Percentiles rank a stretch among this genome's conserved stretches.
These are phyloP conservation scores for Eucidaris tribuloides DNA, from an alignment of 35 echinoderm and acorn worm species.

Conservation along the genomic window DNA sequence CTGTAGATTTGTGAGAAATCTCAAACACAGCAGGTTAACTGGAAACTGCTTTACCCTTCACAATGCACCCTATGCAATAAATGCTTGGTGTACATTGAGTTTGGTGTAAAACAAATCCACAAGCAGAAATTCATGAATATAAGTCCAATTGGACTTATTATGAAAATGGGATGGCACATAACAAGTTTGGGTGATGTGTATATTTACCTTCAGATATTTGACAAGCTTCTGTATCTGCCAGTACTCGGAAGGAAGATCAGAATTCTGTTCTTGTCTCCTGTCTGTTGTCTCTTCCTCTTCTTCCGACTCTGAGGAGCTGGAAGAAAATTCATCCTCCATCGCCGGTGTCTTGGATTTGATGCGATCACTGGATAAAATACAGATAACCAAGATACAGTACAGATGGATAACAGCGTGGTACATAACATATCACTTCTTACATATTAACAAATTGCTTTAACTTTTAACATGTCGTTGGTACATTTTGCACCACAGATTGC, in stretches of 20 bases:
- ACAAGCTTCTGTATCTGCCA: slow-evolving; percentile 99
- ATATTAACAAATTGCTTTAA: neutral
- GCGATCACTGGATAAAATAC: slow-evolving; percentile 43
- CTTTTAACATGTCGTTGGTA: no score
- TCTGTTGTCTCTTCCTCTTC: slow-evolving; percentile 96
- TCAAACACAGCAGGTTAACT: no score
- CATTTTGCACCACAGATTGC: no score
- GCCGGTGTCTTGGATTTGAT: slow-evolving; percentile 89
- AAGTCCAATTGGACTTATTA: no score
- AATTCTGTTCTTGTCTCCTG: slow-evolving; percentile 92
- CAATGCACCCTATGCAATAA: no score
- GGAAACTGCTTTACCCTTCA: no score
- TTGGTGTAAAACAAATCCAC: no score
- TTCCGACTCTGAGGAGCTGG: slow-evolving; percentile 94
- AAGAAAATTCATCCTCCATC: slow-evolving; percentile 80
- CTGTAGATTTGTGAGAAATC: no score
- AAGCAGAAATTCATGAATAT: no score
- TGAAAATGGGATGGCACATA: no score
- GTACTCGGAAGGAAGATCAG: slow-evolving; percentile 95
- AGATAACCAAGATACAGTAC: neutral
- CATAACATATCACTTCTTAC: neutral
- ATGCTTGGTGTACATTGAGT: no score
- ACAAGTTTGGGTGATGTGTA: no score
- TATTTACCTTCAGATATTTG: slow-evolving; percentile 99
- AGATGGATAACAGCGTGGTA: neutral